Conservation (phyloP, 1,140 invertebrate species). For the Cotesia glomerata region DNA sequence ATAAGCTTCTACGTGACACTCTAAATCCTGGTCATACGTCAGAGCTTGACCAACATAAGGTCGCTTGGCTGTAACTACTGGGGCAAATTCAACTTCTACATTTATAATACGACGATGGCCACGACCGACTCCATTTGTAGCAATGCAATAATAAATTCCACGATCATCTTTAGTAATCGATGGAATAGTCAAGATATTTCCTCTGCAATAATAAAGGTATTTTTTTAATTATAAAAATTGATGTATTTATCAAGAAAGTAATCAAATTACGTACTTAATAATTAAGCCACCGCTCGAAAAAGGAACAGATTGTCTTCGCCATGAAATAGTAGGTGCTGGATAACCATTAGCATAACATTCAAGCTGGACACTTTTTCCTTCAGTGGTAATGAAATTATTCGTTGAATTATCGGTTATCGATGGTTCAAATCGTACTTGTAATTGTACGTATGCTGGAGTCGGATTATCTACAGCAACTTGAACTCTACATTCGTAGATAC, state of each 20-base stretch:
- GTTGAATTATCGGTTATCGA: constrained; percentile 94
- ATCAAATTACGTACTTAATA: constrained; percentile 60
- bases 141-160: constrained; percentile 92
- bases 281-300: constrained; percentile 86
- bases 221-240: too few relatives aligned
- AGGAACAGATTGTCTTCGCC: constrained; percentile 91
- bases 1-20: constrained; percentile 91
- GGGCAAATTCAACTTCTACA: constrained; percentile 87
- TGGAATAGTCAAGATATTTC: constrained; percentile 82
- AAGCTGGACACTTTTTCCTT: constrained; percentile 79
- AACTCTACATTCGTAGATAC: constrained; percentile 86
- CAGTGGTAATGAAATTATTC: constrained; percentile 80
- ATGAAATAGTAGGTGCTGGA: constrained; percentile 83
- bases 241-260: too few relatives aligned
- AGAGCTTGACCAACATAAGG: constrained; percentile 84
- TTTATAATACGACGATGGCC: constrained; percentile 86
- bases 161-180: constrained; percentile 83
- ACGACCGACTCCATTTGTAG: constrained; percentile 87
- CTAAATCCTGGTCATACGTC: constrained; percentile 91
- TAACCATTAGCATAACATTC: constrained; percentile 88
- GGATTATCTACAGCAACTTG: constrained; percentile 78
- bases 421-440: constrained; percentile 84
- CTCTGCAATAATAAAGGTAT: constrained; percentile 60
- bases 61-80: constrained; percentile 81
- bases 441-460: constrained; percentile 81